Conservation (phyloP, 2,113 vertebrate species). For the Amphiprion percula region DNA sequence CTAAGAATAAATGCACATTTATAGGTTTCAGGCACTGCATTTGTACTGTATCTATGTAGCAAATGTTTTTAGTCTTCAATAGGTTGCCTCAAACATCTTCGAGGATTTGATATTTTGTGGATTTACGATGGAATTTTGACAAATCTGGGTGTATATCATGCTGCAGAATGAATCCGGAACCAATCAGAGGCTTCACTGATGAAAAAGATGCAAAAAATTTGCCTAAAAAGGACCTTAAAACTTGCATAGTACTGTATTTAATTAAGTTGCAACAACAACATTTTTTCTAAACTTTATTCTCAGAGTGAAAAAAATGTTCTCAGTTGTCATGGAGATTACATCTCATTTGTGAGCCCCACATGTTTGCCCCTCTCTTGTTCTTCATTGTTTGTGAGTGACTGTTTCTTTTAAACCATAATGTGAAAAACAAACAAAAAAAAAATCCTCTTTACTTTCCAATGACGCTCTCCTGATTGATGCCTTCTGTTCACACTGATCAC, state of each 20-base stretch:
- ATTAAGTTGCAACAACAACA: neutral
- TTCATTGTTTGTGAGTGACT: constrained; percentile 6
- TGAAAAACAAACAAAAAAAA: constrained; percentile 45
- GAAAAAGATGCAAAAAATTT: neutral
- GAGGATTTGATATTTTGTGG: too few relatives aligned
- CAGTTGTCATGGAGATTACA: constrained; percentile 5
- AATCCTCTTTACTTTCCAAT: constrained; percentile 32
- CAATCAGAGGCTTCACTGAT: neutral
- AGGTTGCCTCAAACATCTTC: too few relatives aligned
- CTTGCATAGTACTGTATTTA: neutral
- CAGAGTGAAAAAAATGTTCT: neutral
- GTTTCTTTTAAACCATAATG: constrained; percentile 8
- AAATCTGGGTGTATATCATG: too few relatives aligned
- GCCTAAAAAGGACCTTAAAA: neutral
- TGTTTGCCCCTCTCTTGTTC: constrained; percentile 27
- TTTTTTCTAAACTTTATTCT: neutral
- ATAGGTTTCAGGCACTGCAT: neutral
- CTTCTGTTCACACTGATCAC: constrained; percentile 65
- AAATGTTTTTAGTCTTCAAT: neutral
- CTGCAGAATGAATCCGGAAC: too few relatives aligned
- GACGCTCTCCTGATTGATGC: constrained; percentile 66
- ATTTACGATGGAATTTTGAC: too few relatives aligned
- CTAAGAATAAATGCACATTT: neutral
- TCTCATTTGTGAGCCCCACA: constrained; percentile 12
- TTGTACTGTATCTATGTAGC: neutral